Percentiles rank a stretch among this genome's conserved stretches.
phyloP scores from a whole-genome alignment of 2,797 vertebrate species.

The Melopsittacus undulatus region DNA sequence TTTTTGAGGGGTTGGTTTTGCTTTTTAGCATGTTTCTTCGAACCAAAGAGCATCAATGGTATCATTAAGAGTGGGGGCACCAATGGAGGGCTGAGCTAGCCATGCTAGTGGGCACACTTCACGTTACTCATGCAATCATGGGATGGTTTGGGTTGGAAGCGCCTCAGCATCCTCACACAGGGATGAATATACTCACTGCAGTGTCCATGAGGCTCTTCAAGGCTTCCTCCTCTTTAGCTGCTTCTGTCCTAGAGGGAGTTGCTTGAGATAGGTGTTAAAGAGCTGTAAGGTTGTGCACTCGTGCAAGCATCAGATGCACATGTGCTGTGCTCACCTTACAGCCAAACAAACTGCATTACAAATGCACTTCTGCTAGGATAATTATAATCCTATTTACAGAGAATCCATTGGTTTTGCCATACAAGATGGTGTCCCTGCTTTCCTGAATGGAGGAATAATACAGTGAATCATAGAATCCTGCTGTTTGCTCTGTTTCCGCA shows the following conservation, averaged over 20 bases:
- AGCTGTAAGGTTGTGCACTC: background rate
- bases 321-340: background rate
- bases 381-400: background rate
- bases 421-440: background rate
- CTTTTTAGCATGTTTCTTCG: background rate
- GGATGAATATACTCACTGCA: background rate
- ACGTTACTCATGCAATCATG: background rate
- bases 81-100: fast-evolving
- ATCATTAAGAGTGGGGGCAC: fast-evolving
- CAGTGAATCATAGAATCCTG: background rate
- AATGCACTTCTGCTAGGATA: background rate
- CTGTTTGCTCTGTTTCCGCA: background rate
- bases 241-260: background rate
- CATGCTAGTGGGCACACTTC: background rate
- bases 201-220: slow-evolving; percentile 25
- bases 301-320: fast-evolving
- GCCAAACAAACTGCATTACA: background rate
- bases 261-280: background rate
- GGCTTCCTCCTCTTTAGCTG: slow-evolving; percentile 33
- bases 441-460: background rate
- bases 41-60: background rate
- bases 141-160: background rate
- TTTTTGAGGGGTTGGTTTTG: background rate
- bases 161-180: background rate
- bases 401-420: background rate